Base-by-base conservation (phyloP, 2,113 vertebrate species). In the Ceyx melanurus region DNA sequence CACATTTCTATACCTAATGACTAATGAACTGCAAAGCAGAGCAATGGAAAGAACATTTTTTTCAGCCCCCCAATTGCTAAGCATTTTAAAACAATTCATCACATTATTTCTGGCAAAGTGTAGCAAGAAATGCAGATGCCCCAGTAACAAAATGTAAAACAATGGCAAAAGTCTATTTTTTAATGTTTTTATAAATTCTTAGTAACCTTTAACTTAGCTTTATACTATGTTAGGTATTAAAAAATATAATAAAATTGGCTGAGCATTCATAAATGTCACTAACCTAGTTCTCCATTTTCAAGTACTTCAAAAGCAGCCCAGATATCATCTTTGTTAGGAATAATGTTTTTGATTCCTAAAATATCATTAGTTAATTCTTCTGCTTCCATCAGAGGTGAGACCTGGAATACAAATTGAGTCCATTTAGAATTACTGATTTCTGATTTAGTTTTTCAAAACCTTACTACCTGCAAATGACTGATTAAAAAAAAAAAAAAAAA, bases 271-370 rank as follows among this genome's bases (percentile, higher is more conserved):
- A n/a, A 28, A 74, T 23, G 46, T 71, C 51, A 97, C 98, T 73
- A 97, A 99, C 99, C 99, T 45, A 99, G 93, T 88, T 99, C 99
- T 97, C 98, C 99, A 74, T 99, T 99, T 97, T 99, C 99, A 79
- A 99, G 98, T 58, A 99, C 99, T 98, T 99, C 99, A 97, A 99
- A 99, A 37, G 97, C 97, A 83, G 98, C 97, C 99, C 99, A 99
- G 54, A 97, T 73, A 91, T 98, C 98, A 12, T 97, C 97, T 46
- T 97, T 96, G 7, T 79, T 70, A 31, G 97, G 93, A 85, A 95
- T 60, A 61, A 98, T 93, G 58, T 98, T 99, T 97, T 97, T 99
- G 97, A 98, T 98, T 74, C 97, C 98, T 95, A 99, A 95, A 65
- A 98, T 97, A 13, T 97, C 97, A 83, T 97, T 98, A 70, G 97